Conservation (phyloP, 2,888 invertebrate genomes). For the Linyphia triangularis region DNA sequence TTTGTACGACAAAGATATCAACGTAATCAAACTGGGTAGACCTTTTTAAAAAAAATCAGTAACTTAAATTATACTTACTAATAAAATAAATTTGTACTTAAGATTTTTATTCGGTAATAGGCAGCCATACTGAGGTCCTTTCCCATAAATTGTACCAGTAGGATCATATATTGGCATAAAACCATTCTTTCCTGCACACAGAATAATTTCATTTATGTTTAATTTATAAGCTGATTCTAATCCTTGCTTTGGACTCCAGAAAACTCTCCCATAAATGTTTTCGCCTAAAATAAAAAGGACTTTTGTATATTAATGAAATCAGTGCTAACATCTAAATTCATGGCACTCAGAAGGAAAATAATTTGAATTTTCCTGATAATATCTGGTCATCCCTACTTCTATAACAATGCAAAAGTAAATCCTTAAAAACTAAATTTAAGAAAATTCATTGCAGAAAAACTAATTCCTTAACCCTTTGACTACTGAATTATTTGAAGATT, state of each 20-base stretch:
- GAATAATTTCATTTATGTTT: constrained; percentile 79
- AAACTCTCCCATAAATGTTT: constrained; percentile 80
- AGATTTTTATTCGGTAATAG: constrained; percentile 79
- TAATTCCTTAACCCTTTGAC: no score
- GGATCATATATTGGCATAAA: constrained; percentile 81
- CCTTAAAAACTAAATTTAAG: no score
- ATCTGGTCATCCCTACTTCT: no score
- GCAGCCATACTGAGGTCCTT: constrained; percentile 81
- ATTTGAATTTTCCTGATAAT: no score
- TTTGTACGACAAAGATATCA: no score
- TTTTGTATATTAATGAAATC: background rate
- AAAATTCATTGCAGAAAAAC: no score
- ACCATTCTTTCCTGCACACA: constrained; percentile 80
- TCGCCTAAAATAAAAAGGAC: constrained; percentile 76
- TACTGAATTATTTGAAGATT: no score
- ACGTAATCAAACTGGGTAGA: no score
- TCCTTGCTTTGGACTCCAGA: constrained; percentile 80
- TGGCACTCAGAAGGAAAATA: no score
- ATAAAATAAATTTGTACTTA: constrained; percentile 80
- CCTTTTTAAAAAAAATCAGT: no score
- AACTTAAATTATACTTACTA: constrained; percentile 79
- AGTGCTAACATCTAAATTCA: no score
- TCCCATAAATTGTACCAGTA: constrained; percentile 79
- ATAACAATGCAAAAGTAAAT: no score
- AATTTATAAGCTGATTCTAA: constrained; percentile 80